A percentile compares a stretch with the other conserved stretches of the same genome.
These are phyloP conservation scores for Bombycilla garrulus DNA, from an alignment of 2,113 vertebrate species.

Conservation along the genomic window DNA sequence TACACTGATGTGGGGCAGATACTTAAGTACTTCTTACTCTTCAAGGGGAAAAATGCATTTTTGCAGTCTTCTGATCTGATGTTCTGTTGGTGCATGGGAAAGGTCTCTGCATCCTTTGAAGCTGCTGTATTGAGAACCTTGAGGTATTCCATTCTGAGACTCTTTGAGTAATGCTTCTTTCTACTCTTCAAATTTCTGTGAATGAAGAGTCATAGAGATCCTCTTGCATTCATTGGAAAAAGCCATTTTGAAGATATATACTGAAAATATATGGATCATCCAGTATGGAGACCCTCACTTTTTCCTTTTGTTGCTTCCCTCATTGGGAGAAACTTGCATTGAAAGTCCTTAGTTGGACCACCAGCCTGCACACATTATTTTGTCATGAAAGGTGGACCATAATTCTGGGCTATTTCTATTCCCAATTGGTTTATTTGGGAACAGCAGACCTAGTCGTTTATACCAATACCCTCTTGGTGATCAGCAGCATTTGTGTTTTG, in stretches of 20 bases:
- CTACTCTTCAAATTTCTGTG: neutral
- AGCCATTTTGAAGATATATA: neutral
- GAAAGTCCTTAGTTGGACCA: neutral
- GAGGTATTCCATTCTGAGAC: neutral
- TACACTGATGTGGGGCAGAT: neutral
- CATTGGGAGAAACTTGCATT: neutral
- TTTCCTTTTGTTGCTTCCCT: neutral
- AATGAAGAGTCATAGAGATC: neutral
- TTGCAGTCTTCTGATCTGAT: neutral
- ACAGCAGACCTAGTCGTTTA: neutral
- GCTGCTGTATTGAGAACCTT: neutral
- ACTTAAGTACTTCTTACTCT: neutral
- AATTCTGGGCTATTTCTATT: neutral
- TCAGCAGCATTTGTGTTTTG: neutral
- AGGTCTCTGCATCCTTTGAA: neutral
- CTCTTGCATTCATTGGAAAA: neutral
- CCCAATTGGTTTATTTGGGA: neutral
- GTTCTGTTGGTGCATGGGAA: neutral
- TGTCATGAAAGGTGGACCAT: neutral
- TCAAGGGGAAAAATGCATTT: neutral
- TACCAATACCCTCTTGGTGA: neutral
- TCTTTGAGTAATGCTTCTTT: neutral
- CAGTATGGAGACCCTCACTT: neutral
- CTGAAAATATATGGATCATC: neutral
- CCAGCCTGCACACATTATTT: neutral